Base-by-base conservation (phyloP, 2,113 vertebrate genomes). In the Xyrauchen texanus region DNA sequence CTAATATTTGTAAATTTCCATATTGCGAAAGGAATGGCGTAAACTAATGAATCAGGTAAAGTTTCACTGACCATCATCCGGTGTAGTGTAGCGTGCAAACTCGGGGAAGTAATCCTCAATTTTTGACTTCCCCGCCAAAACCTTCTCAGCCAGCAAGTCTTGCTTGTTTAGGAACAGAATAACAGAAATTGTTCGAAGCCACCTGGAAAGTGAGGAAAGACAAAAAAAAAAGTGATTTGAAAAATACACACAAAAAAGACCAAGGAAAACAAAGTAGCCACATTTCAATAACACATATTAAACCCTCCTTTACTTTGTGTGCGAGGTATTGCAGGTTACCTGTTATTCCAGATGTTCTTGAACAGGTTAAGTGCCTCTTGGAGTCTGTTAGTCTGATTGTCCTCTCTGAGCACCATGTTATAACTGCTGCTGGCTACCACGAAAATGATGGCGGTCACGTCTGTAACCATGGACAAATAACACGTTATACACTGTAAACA, bases 311-410 rank as follows among this genome's bases (percentile, higher is more conserved):
- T 69, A 1, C 51, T 55, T 53, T 16, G 21, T 1, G 46, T 51
- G 72, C 34, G 45, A 74, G 61, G 4, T 65, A 53, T 9, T 34
- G 21, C 21, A 34, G 61, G 16, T 63, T 12, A 98, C 97, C 98
- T 96, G 94, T 99, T 99, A 93, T 99, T 99, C 98, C 98, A 99
- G 89, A 99, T 99, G 92, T 97, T 99, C 93, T 98, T 99, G 93
- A 99, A 99, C 87, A 99, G 95, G 91, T 99, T 99, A 91, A 99
- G 95, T 9, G 98, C 98, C 93, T 99, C 98, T 91, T 99, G 97
- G 88, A 99, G 96, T 83, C 98, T 94, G 90, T 99, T 99, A 92
- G 98, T 99, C 91, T 97, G 96, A 93, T 99, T 99, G 94, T 99
- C 98, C 92, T 99, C 98, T 90, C 98, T 93, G 84, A 99, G 97